Evolutionary conservation across 2,888 invertebrate genomes (phyloP).

Genomic region (Sphaerophoria rueppellii): DNA sequence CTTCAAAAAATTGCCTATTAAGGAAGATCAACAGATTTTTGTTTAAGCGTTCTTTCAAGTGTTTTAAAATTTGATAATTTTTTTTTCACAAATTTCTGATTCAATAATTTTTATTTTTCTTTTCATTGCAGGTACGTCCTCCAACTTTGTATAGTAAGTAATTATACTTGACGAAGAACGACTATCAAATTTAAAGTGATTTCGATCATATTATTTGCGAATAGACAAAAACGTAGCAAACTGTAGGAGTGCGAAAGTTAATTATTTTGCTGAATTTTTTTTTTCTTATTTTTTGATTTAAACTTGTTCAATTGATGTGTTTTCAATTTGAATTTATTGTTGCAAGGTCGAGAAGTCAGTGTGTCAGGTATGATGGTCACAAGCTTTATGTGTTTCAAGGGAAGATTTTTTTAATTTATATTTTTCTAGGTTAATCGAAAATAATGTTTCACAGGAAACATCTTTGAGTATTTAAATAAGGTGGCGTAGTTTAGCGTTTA

Average conservation of each 20-base stretch:
- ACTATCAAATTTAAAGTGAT: background rate
- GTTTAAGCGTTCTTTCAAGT: too few relatives aligned
- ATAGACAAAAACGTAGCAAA: background rate
- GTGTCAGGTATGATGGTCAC: slow-evolving; percentile 25
- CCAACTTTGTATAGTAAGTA: background rate
- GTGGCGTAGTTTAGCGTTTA: too few relatives aligned
- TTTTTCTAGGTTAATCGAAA: slow-evolving; percentile 28
- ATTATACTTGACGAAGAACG: too few relatives aligned
- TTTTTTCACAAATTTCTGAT: background rate
- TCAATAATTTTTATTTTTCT: background rate
- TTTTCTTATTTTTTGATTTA: slow-evolving; percentile 4
- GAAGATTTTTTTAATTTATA: background rate
- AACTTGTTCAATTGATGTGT: slow-evolving; percentile 27
- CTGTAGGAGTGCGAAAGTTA: background rate
- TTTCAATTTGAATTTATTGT: slow-evolving; percentile 35
- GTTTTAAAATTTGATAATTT: too few relatives aligned
- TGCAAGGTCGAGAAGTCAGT: slow-evolving; percentile 22
- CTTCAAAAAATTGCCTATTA: too few relatives aligned
- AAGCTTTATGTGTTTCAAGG: slow-evolving; percentile 14
- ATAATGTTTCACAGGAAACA: background rate
- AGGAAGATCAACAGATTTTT: too few relatives aligned
- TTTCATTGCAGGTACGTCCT: background rate
- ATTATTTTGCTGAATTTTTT: slow-evolving; percentile 18
- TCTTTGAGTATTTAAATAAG: background rate
- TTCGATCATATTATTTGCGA: background rate